These are phyloP conservation scores for Microctonus aethiopoides DNA, from an alignment of 2,888 invertebrate genomes.

Conservation along the genomic window DNA sequence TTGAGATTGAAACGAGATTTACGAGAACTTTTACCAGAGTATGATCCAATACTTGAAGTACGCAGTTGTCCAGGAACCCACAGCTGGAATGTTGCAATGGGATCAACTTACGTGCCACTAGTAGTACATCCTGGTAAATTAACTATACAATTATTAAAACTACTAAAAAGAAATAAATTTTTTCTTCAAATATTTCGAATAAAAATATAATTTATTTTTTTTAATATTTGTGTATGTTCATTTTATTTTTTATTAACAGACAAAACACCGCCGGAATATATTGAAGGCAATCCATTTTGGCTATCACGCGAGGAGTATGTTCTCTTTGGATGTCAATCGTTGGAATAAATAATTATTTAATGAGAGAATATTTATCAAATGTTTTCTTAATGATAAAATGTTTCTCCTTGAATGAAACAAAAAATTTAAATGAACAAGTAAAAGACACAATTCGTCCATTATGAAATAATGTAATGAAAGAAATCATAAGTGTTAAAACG, in stretches of 20 bases:
- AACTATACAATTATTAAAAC: too few species aligned
- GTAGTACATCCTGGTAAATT: slow-evolving; percentile 62
- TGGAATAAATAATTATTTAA: slow-evolving; percentile 45
- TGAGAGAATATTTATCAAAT: not conserved
- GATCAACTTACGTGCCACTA: slow-evolving; percentile 65
- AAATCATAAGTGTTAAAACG: slow-evolving; percentile 56
- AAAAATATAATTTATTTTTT: slow-evolving; percentile 6
- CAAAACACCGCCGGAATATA: slow-evolving; percentile 63
- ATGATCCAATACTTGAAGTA: slow-evolving; percentile 62
- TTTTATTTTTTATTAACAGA: slow-evolving; percentile 47
- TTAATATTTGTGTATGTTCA: not conserved
- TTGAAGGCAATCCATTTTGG: slow-evolving; percentile 66
- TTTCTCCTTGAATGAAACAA: not conserved
- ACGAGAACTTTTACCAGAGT: slow-evolving; percentile 61
- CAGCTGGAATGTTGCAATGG: slow-evolving; percentile 67
- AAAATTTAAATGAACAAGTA: slow-evolving; percentile 4
- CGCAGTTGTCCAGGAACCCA: slow-evolving; percentile 62
- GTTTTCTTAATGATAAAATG: not conserved
- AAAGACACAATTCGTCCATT: slow-evolving; percentile 25
- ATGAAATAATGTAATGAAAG: slow-evolving; percentile 43
- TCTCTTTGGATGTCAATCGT: slow-evolving; percentile 64
- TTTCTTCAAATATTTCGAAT: too few species aligned
- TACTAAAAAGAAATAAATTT: too few species aligned
- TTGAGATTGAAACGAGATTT: slow-evolving; percentile 63
- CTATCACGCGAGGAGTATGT: slow-evolving; percentile 66